Evolutionary conservation across 2,888 invertebrate species (phyloP), one percentile per base, ranked within the genome.

Genomic region (Mesodorylaimus sp.): DNA sequence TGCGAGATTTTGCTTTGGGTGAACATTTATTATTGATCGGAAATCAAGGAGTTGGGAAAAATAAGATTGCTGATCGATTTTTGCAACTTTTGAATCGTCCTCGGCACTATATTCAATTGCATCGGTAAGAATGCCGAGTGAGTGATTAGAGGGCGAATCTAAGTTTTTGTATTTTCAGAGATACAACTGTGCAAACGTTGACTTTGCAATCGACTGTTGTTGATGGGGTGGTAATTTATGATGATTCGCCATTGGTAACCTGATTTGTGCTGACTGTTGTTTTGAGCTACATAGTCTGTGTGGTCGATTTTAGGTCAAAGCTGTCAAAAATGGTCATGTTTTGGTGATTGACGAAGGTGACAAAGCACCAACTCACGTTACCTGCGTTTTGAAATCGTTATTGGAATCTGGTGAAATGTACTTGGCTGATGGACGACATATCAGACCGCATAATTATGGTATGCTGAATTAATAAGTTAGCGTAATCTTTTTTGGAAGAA

Each of bases 1-100:
- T 91, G 16, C 83, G 86, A 71, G 91, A 95, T 68, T 89, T 84
- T 63, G 68, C 79, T 1, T 74, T 93, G 0, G 89, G 88, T 0
- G 84, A 88, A 62, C 88, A 93, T 72, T 72, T 95, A 39, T 71
- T 95, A 1, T 69, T 95, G 46, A 87, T 95, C n/a, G 95, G 95
- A 0, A 95, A 95, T 70, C 93, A 93, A 70, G 87, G 87, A 16
- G 93, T 93, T 0, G 93, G 93, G 0, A 95, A 95, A 69, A 95
- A 95, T 67, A 93, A 95, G 69, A 79, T 95, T 16, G 81, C 83
- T 1, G 95, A 95, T 66, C 75, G 88, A 54, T 75, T 95, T 54
- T 70, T 95, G 1, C 81, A 87, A 61, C 68, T 93, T 10, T 68
- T 93, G 58, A 87, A 87, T 62, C 72, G 84, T 43, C 91, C 93